phyloP scores from a whole-genome alignment of 1,140 invertebrate genomes.

The Dolichoris vasculosae region DNA sequence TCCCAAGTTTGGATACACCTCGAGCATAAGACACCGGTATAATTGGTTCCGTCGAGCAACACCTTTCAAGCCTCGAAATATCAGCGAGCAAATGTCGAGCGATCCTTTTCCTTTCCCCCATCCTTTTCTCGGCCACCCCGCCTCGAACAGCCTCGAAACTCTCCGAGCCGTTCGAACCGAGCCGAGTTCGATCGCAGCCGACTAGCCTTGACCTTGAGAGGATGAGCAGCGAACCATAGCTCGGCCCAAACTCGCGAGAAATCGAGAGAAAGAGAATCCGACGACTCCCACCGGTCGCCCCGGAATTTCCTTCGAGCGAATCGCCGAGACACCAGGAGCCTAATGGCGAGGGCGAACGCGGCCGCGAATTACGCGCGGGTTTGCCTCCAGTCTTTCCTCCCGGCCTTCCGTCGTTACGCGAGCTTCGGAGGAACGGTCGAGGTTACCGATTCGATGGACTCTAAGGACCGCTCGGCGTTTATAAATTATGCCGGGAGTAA shows the following conservation, averaged over 20 bases:
- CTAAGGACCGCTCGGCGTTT: neutral
- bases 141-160: neutral
- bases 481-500: neutral
- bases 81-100: neutral
- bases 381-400: neutral
- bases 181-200: neutral
- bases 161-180: neutral
- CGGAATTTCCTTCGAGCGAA: constrained; percentile 36
- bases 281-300: neutral
- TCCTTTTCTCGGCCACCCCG: neutral
- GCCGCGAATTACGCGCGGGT: constrained; percentile 32
- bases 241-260: neutral
- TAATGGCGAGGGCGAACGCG: constrained; percentile 22
- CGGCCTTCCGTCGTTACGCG: neutral
- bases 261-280: neutral
- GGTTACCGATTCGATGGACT: neutral
- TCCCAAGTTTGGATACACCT: neutral
- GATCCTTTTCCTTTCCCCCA: neutral
- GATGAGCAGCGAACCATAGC: neutral
- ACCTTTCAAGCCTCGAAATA: neutral
- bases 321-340: constrained; percentile 36
- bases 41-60: neutral
- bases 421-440: neutral
- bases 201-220: constrained; percentile 33
- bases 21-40: neutral